phyloP scores from a whole-genome alignment of 2,888 invertebrate species.

The Pemphredon lugubris region DNA sequence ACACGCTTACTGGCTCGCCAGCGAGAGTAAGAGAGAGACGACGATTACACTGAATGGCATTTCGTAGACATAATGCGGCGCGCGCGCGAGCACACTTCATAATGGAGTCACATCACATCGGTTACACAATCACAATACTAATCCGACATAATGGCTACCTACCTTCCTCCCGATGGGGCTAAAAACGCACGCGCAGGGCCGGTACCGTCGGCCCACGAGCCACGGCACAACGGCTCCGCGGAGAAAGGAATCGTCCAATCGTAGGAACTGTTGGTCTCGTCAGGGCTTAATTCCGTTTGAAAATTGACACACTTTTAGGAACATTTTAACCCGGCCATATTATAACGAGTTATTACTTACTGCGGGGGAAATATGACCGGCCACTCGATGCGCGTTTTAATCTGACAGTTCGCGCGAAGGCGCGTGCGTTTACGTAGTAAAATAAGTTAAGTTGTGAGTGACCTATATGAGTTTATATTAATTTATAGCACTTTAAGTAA shows the following conservation, averaged over 20 bases:
- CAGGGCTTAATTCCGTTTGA: background rate
- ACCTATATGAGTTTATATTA: no score
- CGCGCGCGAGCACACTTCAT: slow-evolving; percentile 69
- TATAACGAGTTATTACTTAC: background rate
- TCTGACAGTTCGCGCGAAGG: no score
- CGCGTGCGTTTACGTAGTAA: no score
- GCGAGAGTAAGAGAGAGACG: slow-evolving; percentile 34
- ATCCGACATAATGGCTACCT: slow-evolving; percentile 77
- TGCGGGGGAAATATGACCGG: background rate
- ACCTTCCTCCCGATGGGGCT: slow-evolving; percentile 57
- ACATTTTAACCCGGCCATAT: background rate
- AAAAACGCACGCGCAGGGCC: slow-evolving; percentile 46
- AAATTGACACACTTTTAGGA: background rate
- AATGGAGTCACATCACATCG: slow-evolving; percentile 80
- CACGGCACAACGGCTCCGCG: slow-evolving; percentile 38
- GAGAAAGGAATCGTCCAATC: slow-evolving; percentile 38
- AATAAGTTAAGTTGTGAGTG: no score
- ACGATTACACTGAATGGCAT: slow-evolving; percentile 60
- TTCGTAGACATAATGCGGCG: slow-evolving; percentile 67
- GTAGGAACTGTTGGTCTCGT: slow-evolving; percentile 13
- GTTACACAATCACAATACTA: slow-evolving; percentile 81
- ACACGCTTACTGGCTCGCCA: slow-evolving; percentile 41
- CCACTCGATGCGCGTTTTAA: no score
- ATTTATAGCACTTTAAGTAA: no score
- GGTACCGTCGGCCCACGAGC: slow-evolving; percentile 52